A percentile compares a stretch with the other conserved stretches of the same genome.
These are phyloP conservation scores for Hemiprocne comata DNA, from an alignment of 2,113 vertebrate species.

Conservation along the genomic window DNA sequence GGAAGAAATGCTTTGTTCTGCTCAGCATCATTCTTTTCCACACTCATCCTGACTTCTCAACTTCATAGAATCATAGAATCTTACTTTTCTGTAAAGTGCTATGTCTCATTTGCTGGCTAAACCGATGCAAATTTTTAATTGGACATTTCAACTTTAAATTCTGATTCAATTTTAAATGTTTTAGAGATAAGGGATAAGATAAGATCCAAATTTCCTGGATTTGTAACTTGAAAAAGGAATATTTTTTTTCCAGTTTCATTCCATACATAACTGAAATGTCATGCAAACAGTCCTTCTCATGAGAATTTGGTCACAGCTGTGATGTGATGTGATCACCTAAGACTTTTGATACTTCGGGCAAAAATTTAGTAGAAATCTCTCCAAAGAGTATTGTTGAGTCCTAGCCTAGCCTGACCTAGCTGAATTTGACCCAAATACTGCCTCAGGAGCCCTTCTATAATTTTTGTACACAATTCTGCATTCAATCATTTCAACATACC, in stretches of 20 bases:
- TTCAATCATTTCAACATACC: neutral
- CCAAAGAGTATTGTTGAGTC: neutral
- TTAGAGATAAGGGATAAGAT: neutral
- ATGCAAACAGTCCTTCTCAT: rapidly evolving
- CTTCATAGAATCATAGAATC: no score
- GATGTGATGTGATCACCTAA: neutral
- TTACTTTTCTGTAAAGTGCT: neutral
- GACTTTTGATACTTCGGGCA: neutral
- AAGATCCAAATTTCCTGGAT: neutral
- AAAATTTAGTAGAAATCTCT: neutral
- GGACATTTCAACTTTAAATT: neutral
- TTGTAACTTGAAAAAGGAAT: neutral
- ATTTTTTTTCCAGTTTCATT: neutral
- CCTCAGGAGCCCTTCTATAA: neutral
- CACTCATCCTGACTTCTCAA: neutral
- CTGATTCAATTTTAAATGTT: neutral
- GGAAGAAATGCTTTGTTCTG: neutral
- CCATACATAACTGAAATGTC: neutral
- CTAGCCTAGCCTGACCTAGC: neutral
- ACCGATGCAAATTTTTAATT: neutral
- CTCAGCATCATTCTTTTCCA: neutral
- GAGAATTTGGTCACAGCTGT: neutral
- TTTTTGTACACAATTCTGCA: neutral
- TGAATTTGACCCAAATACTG: neutral
- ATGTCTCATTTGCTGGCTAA: neutral